Percentiles rank a stretch among this genome's conserved stretches.
phyloP scores from a whole-genome alignment of 1,140 invertebrate species.

The Ceratosolen fusciceps region DNA sequence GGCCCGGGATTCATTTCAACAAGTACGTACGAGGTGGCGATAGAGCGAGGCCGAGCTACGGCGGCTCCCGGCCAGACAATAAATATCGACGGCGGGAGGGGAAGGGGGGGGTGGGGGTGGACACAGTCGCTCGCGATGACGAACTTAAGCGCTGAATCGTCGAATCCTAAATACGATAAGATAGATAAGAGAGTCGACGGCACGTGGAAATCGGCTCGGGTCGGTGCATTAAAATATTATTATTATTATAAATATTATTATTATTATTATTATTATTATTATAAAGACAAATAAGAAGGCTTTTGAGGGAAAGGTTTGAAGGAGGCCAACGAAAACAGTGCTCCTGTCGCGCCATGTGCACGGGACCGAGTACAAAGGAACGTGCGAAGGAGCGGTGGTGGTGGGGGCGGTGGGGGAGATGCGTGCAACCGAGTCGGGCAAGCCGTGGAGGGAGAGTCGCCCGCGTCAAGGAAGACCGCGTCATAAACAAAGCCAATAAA shows the following conservation, averaged over 20 bases:
- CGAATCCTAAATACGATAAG: constrained; percentile 5
- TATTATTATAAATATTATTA: too few relatives aligned
- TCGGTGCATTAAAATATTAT: constrained; percentile 41
- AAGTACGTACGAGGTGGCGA: too few relatives aligned
- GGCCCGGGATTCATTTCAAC: too few relatives aligned
- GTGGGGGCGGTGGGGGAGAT: background rate
- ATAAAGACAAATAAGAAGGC: constrained; percentile 36
- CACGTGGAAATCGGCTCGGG: constrained; percentile 17
- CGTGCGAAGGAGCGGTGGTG: constrained; percentile 33
- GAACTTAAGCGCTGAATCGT: background rate
- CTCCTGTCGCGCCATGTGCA: constrained; percentile 10
- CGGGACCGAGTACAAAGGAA: constrained; percentile 37
- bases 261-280: too few relatives aligned
- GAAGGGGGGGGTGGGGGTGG: too few relatives aligned
- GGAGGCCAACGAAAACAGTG: constrained; percentile 3
- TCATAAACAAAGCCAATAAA: constrained; percentile 71
- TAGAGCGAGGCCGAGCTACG: too few relatives aligned
- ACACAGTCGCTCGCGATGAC: too few relatives aligned
- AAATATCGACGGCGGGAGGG: too few relatives aligned
- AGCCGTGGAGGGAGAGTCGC: constrained; percentile 44
- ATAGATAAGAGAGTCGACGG: background rate
- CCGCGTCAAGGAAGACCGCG: constrained; percentile 60
- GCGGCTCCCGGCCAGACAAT: too few relatives aligned
- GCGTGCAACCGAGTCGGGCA: too few relatives aligned
- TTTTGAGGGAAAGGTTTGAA: constrained; percentile 26